phyloP scores from a whole-genome alignment of 37 sponge, comb jelly and placozoan genomes.

The Haliclona indistincta region DNA sequence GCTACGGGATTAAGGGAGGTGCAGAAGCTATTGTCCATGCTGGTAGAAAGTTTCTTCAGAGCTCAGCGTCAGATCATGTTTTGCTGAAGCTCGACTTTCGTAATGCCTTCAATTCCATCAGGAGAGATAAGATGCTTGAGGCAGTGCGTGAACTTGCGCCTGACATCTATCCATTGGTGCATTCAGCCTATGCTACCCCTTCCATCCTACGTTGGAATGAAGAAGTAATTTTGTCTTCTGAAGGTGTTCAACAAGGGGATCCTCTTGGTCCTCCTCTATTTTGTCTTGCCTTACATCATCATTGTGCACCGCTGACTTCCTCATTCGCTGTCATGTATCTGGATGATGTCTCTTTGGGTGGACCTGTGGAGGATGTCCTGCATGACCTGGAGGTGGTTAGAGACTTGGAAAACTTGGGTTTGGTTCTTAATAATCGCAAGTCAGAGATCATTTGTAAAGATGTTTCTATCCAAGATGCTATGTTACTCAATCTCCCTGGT shows the following conservation, averaged over 20 bases:
- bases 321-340: neutral
- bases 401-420: neutral
- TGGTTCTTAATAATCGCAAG: neutral
- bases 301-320: neutral
- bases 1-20: conserved; percentile 16
- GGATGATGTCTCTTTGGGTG: conserved; percentile 20
- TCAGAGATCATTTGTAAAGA: conserved; percentile 11
- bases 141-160: neutral
- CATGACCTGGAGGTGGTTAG: no score
- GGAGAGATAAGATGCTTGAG: conserved; percentile 5
- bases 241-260: no score
- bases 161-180: conserved; percentile 7
- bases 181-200: conserved; percentile 31
- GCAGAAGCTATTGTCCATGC: conserved; percentile 24
- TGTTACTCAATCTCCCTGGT: no score
- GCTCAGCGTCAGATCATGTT: neutral
- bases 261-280: no score
- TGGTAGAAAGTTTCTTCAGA: conserved; percentile 7
- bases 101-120: conserved; percentile 27
- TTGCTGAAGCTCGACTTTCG: conserved; percentile 16
- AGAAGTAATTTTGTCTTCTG: conserved; percentile 13
- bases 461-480: no score
- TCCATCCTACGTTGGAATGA: conserved; percentile 24
- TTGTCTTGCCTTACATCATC: conserved; percentile 8
- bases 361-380: neutral